Evolutionary conservation across 1,140 invertebrate species (phyloP).

Genomic region (Pachyrhynchus sulphureomaculatus): DNA sequence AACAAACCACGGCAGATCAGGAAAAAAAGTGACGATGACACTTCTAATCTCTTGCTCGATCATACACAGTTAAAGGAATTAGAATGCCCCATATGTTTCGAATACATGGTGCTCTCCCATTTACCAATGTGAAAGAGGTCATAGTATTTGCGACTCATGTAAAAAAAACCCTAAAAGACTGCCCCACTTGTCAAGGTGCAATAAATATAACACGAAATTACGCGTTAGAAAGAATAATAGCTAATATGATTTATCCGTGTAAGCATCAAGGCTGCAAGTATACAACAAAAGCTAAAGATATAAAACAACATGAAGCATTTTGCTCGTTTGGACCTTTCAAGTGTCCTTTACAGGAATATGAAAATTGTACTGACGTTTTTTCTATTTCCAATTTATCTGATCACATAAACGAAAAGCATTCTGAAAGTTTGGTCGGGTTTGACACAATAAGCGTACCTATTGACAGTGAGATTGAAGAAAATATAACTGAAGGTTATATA

Average conservation of each 20-base stretch:
- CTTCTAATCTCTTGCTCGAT: neutral
- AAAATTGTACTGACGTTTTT: conserved; percentile 2
- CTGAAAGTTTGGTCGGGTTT: conserved; percentile 21
- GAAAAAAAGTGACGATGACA: neutral
- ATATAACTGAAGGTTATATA: conserved; percentile 22
- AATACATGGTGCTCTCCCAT: conserved; percentile 74
- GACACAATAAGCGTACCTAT: too few relatives aligned
- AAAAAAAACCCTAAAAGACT: conserved; percentile 63
- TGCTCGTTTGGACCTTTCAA: too few relatives aligned
- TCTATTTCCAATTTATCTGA: conserved; percentile 11
- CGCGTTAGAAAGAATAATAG: conserved; percentile 65
- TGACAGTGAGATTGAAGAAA: conserved; percentile 4
- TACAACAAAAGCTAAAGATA: too few relatives aligned
- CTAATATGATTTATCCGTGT: conserved; percentile 27
- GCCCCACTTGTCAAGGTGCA: conserved; percentile 72
- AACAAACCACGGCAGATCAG: too few relatives aligned
- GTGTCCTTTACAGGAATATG: too few relatives aligned
- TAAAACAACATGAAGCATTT: conserved; percentile 19
- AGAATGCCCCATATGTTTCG: conserved; percentile 58
- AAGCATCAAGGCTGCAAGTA: conserved; percentile 23
- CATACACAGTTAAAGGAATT: neutral
- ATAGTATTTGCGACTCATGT: too few relatives aligned
- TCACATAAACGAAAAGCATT: conserved; percentile 23
- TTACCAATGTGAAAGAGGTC: too few relatives aligned
- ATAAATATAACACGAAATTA: conserved; percentile 73